phyloP scores from a whole-genome alignment of 2,888 invertebrate species.

The Macrosoma leucophasiata region DNA sequence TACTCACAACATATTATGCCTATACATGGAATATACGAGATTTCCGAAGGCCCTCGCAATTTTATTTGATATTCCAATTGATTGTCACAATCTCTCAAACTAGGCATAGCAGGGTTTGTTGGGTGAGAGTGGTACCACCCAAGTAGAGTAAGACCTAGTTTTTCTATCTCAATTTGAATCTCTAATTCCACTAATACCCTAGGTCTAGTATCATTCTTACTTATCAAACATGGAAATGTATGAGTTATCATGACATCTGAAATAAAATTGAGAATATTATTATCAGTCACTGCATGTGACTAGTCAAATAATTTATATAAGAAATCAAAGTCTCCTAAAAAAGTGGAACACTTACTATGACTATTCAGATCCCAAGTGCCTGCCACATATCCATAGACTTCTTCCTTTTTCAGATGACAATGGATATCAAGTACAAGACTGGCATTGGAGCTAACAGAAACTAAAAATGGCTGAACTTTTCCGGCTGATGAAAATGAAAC shows the following conservation, averaged over 20 bases:
- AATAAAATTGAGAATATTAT: conserved; percentile 7
- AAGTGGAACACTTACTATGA: conserved; percentile 88
- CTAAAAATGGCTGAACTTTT: conserved; percentile 94
- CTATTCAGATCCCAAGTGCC: conserved; percentile 96
- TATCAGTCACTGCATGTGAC: conserved; percentile 6
- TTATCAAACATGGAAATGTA: conserved; percentile 91
- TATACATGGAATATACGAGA: conserved; percentile 94
- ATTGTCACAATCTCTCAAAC: conserved; percentile 90
- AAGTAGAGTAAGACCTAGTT: conserved; percentile 86
- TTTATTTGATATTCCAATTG: conserved; percentile 96
- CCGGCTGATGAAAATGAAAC: conserved; percentile 90
- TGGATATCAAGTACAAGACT: conserved; percentile 93
- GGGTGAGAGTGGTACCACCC: conserved; percentile 99
- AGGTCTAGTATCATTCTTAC: conserved; percentile 85
- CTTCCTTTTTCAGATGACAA: conserved; percentile 93
- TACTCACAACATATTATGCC: conserved; percentile 93
- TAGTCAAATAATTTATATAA: background rate
- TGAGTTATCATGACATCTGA: conserved; percentile 90
- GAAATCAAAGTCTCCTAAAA: no score
- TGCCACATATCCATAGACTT: conserved; percentile 96
- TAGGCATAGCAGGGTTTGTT: conserved; percentile 90
- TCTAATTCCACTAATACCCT: conserved; percentile 86
- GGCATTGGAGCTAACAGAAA: conserved; percentile 91
- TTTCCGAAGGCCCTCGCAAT: conserved; percentile 93
- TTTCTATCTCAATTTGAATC: conserved; percentile 89